Conservation (phyloP, 2,888 invertebrate genomes). For the Tetranychus truncatus region DNA sequence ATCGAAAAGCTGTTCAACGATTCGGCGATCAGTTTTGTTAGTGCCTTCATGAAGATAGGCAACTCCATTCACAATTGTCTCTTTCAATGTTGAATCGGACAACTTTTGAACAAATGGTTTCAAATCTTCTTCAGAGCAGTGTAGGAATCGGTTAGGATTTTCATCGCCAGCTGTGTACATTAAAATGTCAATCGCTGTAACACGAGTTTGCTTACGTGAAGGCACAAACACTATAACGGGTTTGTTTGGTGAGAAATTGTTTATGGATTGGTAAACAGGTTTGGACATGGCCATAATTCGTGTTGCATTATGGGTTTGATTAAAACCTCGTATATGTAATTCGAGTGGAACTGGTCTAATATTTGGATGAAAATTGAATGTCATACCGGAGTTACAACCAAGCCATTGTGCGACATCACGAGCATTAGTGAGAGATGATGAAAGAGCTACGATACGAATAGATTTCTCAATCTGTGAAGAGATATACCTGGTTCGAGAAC, state of each 20-base stretch:
- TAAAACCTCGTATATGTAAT: constrained; percentile 86
- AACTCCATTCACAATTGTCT: constrained; percentile 81
- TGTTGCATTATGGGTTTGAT: constrained; percentile 90
- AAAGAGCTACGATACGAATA: constrained; percentile 79
- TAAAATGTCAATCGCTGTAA: constrained; percentile 87
- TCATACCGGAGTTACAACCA: constrained; percentile 74
- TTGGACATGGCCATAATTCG: constrained; percentile 93
- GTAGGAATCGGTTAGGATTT: constrained; percentile 67
- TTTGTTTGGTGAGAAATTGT: constrained; percentile 59
- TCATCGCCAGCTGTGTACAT: constrained; percentile 81
- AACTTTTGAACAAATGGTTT: constrained; percentile 70
- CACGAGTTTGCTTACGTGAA: constrained; percentile 65
- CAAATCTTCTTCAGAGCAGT: constrained; percentile 65
- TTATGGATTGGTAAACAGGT: constrained; percentile 81
- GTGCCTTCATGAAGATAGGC: constrained; percentile 94
- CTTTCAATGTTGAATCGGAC: constrained; percentile 71
- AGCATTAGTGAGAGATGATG: constrained; percentile 82
- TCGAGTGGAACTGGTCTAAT: constrained; percentile 86
- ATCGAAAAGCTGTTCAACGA: constrained; percentile 82
- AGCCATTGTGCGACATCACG: constrained; percentile 89
- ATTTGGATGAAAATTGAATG: constrained; percentile 97
- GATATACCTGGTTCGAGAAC: constrained; percentile 78
- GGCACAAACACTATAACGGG: constrained; percentile 81
- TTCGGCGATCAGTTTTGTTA: constrained; percentile 56
- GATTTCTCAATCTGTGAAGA: constrained; percentile 68